phyloP scores from a whole-genome alignment of 2,797 vertebrate species.

The Crenuchus spilurus region DNA sequence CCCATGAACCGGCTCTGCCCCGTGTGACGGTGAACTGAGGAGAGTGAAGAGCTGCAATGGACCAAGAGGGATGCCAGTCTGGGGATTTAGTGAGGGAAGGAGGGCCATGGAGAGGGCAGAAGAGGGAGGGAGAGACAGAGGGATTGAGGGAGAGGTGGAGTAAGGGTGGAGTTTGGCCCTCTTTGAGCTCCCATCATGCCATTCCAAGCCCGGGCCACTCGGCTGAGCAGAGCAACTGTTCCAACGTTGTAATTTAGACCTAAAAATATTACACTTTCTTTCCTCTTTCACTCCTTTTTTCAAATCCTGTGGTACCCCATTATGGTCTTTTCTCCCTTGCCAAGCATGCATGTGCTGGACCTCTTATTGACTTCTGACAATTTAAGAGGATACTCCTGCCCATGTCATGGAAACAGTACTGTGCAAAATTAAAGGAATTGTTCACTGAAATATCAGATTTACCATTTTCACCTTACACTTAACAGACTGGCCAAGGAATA shows the following conservation, averaged over 20 bases:
- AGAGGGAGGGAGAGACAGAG: conserved; percentile 61
- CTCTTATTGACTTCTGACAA: conserved; percentile 71
- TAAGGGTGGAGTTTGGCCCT: conserved; percentile 80
- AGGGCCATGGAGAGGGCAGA: conserved; percentile 78
- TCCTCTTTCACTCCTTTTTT: conserved; percentile 75
- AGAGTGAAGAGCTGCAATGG: conserved; percentile 37
- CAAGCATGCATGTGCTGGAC: conserved; percentile 79
- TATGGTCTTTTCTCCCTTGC: conserved; percentile 78
- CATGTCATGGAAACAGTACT: conserved; percentile 44
- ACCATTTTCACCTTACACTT: background rate
- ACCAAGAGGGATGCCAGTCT: conserved; percentile 67
- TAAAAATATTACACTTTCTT: conserved; percentile 88
- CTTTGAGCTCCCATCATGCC: conserved; percentile 76
- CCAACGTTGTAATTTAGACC: conserved; percentile 86
- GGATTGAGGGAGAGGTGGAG: background rate
- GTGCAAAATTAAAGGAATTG: conserved; percentile 47
- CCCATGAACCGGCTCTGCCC: conserved; percentile 30
- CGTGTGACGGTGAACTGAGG: conserved; percentile 32
- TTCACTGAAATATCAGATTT: background rate
- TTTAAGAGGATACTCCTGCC: conserved; percentile 58
- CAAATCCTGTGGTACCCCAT: conserved; percentile 79
- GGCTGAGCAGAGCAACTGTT: conserved; percentile 80
- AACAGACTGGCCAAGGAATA: background rate
- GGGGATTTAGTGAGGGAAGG: conserved; percentile 59
- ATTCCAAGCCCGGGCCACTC: conserved; percentile 83